phyloP scores from a whole-genome alignment of 2,113 vertebrate genomes.

The Lepus americanus region DNA sequence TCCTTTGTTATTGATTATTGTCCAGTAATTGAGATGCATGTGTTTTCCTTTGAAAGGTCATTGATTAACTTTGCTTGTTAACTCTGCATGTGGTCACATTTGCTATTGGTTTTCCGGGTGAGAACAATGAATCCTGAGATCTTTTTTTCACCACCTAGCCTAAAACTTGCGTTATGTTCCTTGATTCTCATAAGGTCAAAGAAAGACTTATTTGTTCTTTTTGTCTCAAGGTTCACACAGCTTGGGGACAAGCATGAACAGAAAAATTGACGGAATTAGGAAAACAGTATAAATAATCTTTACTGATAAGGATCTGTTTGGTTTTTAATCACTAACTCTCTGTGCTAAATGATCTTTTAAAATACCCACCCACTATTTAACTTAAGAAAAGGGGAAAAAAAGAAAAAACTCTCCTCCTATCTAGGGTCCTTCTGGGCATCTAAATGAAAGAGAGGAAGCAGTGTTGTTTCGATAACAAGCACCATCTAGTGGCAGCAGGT shows the following conservation, averaged over 20 bases:
- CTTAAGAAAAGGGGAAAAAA: neutral
- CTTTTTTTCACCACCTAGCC: neutral
- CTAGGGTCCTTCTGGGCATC: neutral
- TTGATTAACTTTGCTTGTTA: slow-evolving; percentile 76
- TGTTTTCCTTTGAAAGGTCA: slow-evolving; percentile 72
- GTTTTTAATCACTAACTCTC: slow-evolving; percentile 62
- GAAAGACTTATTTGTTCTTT: slow-evolving; percentile 72
- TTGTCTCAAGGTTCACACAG: slow-evolving; percentile 35
- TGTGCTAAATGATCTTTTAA: slow-evolving; percentile 58
- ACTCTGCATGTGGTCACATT: slow-evolving; percentile 70
- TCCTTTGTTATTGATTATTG: slow-evolving; percentile 72
- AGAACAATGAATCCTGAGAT: slow-evolving; percentile 60
- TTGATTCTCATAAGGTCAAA: slow-evolving; percentile 60
- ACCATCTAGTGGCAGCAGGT: slow-evolving; percentile 80
- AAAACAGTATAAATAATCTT: slow-evolving; percentile 56
- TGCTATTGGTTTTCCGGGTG: neutral
- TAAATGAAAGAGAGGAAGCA: slow-evolving; percentile 23
- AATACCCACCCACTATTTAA: neutral
- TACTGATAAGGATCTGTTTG: slow-evolving; percentile 61
- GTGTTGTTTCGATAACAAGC: slow-evolving; percentile 60
- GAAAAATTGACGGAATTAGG: slow-evolving; percentile 57
- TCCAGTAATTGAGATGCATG: slow-evolving; percentile 75
- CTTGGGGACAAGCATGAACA: slow-evolving; percentile 58
- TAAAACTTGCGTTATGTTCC: slow-evolving; percentile 8
- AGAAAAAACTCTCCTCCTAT: slow-evolving; percentile 21